Evolutionary conservation across 2,888 invertebrate genomes (phyloP).

Genomic region (Nomada fucata): DNA sequence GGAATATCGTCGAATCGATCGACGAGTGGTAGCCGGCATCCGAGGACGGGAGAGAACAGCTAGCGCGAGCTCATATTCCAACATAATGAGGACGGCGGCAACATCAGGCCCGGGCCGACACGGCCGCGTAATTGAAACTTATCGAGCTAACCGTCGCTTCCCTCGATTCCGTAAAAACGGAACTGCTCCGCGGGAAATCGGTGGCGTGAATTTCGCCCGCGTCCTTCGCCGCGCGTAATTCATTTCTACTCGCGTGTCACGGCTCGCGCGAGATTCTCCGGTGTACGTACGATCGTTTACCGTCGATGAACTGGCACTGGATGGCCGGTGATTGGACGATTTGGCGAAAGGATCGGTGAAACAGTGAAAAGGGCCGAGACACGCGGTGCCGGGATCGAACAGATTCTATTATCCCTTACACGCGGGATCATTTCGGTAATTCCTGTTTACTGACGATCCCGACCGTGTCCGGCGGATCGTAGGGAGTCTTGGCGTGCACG

Average conservation of each 20-base stretch:
- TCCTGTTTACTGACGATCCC: conserved; percentile 20
- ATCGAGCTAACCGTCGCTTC: conserved; percentile 60
- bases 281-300: conserved; percentile 35
- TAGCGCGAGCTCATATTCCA: conserved; percentile 79
- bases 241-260: conserved; percentile 6
- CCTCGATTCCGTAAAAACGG: conserved; percentile 48
- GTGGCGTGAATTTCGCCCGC: conserved; percentile 39
- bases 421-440: conserved; percentile 26
- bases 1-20: conserved; percentile 55
- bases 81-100: conserved; percentile 78
- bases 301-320: conserved; percentile 50
- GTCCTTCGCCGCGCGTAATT: conserved; percentile 30
- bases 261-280: background rate
- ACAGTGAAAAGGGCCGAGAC: conserved; percentile 24
- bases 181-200: conserved; percentile 61
- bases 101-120: conserved; percentile 76
- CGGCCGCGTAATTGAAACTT: conserved; percentile 81
- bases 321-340: conserved; percentile 58
- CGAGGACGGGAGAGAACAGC: conserved; percentile 67
- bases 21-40: conserved; percentile 42
- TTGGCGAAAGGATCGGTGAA: conserved; percentile 40
- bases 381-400: background rate
- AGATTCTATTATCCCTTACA: conserved; percentile 4
- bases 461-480: background rate
- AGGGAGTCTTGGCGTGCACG: background rate